Percentiles rank a stretch among this genome's conserved stretches.
phyloP scores from a whole-genome alignment of 2,888 invertebrate genomes.

The Drosophila mimica region DNA sequence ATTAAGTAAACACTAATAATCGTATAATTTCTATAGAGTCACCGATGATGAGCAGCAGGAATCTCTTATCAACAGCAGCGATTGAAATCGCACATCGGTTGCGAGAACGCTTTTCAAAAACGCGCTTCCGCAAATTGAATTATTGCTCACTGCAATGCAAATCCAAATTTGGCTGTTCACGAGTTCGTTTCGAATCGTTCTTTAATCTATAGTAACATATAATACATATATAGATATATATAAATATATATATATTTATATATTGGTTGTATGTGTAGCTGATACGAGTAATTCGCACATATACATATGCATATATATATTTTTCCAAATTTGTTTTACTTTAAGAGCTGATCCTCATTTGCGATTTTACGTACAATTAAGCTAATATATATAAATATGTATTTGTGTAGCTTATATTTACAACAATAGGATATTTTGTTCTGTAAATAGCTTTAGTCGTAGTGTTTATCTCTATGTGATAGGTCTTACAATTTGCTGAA shows the following conservation, averaged over 20 bases:
- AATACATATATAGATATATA: conserved; percentile 2
- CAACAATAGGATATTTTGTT: conserved; percentile 47
- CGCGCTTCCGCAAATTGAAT: conserved; percentile 56
- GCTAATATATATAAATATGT: conserved; percentile 35
- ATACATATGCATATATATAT: conserved; percentile 28
- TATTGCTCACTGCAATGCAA: conserved; percentile 71
- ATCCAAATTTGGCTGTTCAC: conserved; percentile 81
- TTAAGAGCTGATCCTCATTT: conserved; percentile 52
- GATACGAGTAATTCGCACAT: conserved; percentile 34
- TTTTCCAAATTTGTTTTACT: conserved; percentile 42
- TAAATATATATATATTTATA: conserved; percentile 12
- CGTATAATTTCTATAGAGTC: conserved; percentile 77
- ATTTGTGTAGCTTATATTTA: conserved; percentile 8
- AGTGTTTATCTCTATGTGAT: conserved; percentile 71
- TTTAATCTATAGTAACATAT: conserved; percentile 59
- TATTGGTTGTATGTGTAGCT: conserved; percentile 38
- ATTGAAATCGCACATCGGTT: conserved; percentile 43
- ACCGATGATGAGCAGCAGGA: conserved; percentile 88
- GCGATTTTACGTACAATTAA: conserved; percentile 66
- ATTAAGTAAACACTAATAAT: background rate
- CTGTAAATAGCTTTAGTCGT: conserved; percentile 70
- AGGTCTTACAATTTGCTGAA: conserved; percentile 73
- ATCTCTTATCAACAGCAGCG: conserved; percentile 86
- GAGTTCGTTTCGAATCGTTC: conserved; percentile 82
- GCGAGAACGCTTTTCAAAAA: conserved; percentile 57